Base-by-base conservation (phyloP, 2,797 vertebrate genomes). In the Crocodylus rhombifer region DNA sequence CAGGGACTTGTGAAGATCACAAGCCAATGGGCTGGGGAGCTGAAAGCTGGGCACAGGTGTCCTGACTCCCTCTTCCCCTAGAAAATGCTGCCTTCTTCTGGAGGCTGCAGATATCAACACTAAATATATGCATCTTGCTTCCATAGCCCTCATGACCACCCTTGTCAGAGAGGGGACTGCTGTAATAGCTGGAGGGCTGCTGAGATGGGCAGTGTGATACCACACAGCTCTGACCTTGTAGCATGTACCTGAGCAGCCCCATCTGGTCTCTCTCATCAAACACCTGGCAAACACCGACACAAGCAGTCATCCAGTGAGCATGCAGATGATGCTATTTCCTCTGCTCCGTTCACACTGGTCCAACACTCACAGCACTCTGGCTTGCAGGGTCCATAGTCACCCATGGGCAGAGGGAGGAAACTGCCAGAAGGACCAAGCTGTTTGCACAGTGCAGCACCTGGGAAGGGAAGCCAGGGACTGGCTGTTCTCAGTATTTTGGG, bases 371-470 rank as follows among this genome's bases (percentile, higher is more conserved):
- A 51, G 23, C 6, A 21, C 28, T 82, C 26, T 1, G 0, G 42
- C 6, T 2, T 62, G 28, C 57, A 17, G 57, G 28, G 63, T 63
- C 0, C 1, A 64, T 21, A 6, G 30, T 8, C 6, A 25, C 58
- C 63, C 11, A 0, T 8, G 42, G 42, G 7, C 7, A 7, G 42
- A 8, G 0, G 10, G 16, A 5, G 56, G 79, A 23, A 14, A 0
- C 36, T 55, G 30, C 71, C 78, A 86, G 62, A 14, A 67, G 84
- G 30, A 25, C 4, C 12, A 15, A 81, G 75, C 6, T 14, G 7
- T 0, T 0, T 6, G 33, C 7, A 14, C 65, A 36, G n/a, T 30
- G n/a, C 62, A 79, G n/a, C 8, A 2, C 55, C n/a, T 9, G 63
- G 51, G 61, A 63, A 8, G 51, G 16, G 16, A 28, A 15, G 0